Evolutionary conservation across 2,797 vertebrate genomes (phyloP), one percentile per base, ranked within the genome.

Genomic region (Leuciscus waleckii): DNA sequence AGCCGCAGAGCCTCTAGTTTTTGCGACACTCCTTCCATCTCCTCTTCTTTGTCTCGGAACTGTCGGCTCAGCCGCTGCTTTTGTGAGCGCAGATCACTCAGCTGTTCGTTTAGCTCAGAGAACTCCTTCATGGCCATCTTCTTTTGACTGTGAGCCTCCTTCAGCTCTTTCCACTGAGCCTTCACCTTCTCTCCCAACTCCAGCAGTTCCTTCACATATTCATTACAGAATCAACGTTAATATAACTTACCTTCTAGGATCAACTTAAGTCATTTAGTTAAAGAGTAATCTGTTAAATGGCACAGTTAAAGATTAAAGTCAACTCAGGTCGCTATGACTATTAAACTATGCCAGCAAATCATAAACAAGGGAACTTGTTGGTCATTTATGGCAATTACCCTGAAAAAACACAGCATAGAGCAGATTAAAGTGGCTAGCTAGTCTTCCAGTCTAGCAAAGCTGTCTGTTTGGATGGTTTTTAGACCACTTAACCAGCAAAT

Each of bases 51-150:
- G 95, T 99, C 98, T 26, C 97, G 96, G 91, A 99, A 93, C 93
- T 98, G 98, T 85, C 98, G 97, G 89, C 93, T 92, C 89, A 99
- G 95, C 87, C 98, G 97, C 94, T 99, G 98, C 93, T 99, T 99
- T 87, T 95, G 95, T 77, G 96, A 97, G 95, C 97, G 96, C 93
- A 99, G 94, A 74, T 99, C 98, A 49, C 97, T 98, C 87, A 98
- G 96, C 71, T 96, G 97, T 91, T 98, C 97, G 78, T 97, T 99
- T 91, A 99, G 96, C 94, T 99, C 97, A 67, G 98, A 97, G 94
- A 99, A 99, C 91, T 99, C 98, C 91, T 98, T 96, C 96, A 99
- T 97, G 91, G 97, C 97, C 94, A 99, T 91, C 93, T 98, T 98
- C 91, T 97, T 96, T 94, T 99, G 98, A 92, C 96, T 97, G 93